phyloP scores from a whole-genome alignment of 2,888 invertebrate species.

The Melanargia galathea region DNA sequence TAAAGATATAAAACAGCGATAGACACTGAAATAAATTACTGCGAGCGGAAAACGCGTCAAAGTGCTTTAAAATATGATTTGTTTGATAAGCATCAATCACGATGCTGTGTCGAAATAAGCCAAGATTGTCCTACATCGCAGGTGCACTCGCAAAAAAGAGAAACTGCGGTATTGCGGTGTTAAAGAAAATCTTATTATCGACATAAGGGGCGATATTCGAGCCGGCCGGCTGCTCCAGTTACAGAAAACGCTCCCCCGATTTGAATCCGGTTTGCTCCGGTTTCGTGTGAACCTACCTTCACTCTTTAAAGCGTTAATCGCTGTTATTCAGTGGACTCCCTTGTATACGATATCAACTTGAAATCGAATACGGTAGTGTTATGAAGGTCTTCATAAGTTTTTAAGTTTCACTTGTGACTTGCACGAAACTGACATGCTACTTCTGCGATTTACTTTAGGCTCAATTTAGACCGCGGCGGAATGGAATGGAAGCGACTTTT shows the following conservation, averaged over 20 bases:
- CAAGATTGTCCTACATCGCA: constrained; percentile 73
- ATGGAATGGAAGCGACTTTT: too few species aligned
- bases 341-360: constrained; percentile 47
- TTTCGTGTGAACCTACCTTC: constrained; percentile 69
- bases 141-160: constrained; percentile 78
- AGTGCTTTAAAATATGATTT: constrained; percentile 46
- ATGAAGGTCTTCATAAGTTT: constrained; percentile 23
- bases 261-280: constrained; percentile 77
- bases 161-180: constrained; percentile 68
- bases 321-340: constrained; percentile 56
- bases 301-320: constrained; percentile 71
- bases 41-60: constrained; percentile 21
- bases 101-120: constrained; percentile 66
- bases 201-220: constrained; percentile 79
- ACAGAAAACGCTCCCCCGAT: constrained; percentile 73
- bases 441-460: constrained; percentile 16
- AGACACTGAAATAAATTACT: constrained; percentile 19
- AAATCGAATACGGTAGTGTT: constrained; percentile 47
- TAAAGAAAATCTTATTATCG: constrained; percentile 79
- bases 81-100: constrained; percentile 66
- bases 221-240: constrained; percentile 77
- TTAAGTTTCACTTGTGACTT: constrained; percentile 23
- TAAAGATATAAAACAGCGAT: constrained; percentile 13
- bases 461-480: too few species aligned
- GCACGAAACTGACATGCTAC: constrained; percentile 18